phyloP scores from a whole-genome alignment of 1,140 invertebrate genomes.

The Mamestra configurata region DNA sequence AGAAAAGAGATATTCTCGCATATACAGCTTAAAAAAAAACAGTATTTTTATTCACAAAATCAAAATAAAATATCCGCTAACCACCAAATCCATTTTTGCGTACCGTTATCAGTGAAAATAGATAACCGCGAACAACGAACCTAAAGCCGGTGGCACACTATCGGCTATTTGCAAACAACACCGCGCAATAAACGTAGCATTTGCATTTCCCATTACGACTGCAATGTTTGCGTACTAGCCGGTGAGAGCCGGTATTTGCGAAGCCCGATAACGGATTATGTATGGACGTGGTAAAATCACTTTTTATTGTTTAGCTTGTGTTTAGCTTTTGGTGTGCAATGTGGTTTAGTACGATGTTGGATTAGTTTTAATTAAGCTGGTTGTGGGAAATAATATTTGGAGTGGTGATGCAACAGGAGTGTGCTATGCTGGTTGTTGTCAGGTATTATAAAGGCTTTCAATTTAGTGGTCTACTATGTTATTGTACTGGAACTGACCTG shows the following conservation, averaged over 20 bases:
- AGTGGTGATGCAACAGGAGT: neutral
- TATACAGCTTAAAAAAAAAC: too few relatives aligned
- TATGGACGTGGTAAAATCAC: constrained; percentile 54
- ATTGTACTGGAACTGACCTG: too few relatives aligned
- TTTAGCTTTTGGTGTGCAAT: constrained; percentile 13
- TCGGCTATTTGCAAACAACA: constrained; percentile 46
- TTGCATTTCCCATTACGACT: constrained; percentile 51
- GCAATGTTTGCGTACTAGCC: constrained; percentile 37
- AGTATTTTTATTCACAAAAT: neutral
- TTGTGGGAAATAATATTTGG: neutral
- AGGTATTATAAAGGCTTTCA: too few relatives aligned
- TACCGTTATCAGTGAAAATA: constrained; percentile 13
- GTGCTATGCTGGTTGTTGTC: neutral
- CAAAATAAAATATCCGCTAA: neutral
- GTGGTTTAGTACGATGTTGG: neutral
- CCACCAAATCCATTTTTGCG: constrained; percentile 25
- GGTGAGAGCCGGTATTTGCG: constrained; percentile 34
- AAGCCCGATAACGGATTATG: constrained; percentile 52
- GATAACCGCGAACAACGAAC: constrained; percentile 34
- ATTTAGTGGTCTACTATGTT: too few relatives aligned
- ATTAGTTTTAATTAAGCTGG: constrained; percentile 24
- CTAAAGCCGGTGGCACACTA: constrained; percentile 48
- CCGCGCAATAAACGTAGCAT: constrained; percentile 48
- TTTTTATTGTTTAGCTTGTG: constrained; percentile 18
- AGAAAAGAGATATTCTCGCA: too few relatives aligned